Evolutionary conservation across 2,888 invertebrate genomes (phyloP).

Genomic region (Apantesis nais): DNA sequence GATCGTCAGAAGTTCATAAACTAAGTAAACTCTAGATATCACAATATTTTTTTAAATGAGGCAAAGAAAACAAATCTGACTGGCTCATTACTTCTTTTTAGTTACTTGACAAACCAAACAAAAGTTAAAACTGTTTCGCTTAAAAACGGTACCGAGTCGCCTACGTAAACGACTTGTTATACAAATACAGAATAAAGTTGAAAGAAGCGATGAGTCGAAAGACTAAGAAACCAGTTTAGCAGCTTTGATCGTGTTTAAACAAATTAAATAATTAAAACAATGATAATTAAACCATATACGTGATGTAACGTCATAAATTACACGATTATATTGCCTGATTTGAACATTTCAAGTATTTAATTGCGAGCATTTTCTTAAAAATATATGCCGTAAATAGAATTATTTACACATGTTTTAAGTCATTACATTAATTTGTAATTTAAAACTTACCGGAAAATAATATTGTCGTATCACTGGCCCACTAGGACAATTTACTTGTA

Average conservation of each 20-base stretch:
- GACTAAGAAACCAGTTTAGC: slow-evolving; percentile 41
- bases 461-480: slow-evolving; percentile 25
- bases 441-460: slow-evolving; percentile 40
- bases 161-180: background rate
- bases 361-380: slow-evolving; percentile 17
- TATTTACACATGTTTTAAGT: slow-evolving; percentile 14
- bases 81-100: background rate
- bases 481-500: slow-evolving; percentile 33
- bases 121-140: background rate
- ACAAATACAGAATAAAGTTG: background rate
- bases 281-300: slow-evolving; percentile 2
- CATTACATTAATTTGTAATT: slow-evolving; percentile 11
- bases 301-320: slow-evolving; percentile 37
- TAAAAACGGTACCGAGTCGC: background rate
- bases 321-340: slow-evolving; percentile 11
- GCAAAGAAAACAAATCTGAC: background rate
- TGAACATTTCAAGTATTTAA: background rate
- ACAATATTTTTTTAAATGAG: no score
- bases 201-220: background rate
- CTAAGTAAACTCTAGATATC: background rate
- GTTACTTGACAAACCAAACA: background rate
- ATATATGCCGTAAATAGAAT: slow-evolving; percentile 18
- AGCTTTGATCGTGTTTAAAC: slow-evolving; percentile 20
- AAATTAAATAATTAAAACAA: slow-evolving; percentile 22
- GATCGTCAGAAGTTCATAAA: no score